These are phyloP conservation scores for Stramonita haemastoma DNA, from an alignment of 2,888 invertebrate genomes.

Conservation along the genomic window DNA sequence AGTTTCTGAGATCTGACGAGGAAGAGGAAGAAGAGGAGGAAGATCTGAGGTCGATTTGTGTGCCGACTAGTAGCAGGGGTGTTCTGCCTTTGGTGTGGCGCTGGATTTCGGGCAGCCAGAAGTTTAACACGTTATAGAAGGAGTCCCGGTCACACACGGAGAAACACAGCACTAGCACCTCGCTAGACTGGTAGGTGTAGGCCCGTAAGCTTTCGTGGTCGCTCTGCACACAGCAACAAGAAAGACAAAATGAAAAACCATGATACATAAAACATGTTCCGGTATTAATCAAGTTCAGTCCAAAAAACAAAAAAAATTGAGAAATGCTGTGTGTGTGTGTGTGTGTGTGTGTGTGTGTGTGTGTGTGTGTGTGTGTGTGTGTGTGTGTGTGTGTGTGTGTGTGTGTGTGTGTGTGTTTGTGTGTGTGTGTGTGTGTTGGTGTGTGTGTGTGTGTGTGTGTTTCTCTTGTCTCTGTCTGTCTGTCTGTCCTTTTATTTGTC, in stretches of 20 bases:
- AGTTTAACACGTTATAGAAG: slow-evolving; percentile 60
- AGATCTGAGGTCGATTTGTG: slow-evolving; percentile 62
- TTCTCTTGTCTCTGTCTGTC: too few relatives aligned
- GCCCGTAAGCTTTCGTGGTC: slow-evolving; percentile 60
- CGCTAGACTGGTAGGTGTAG: slow-evolving; percentile 66
- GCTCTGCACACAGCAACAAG: slow-evolving; percentile 50
- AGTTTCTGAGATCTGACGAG: slow-evolving; percentile 56
- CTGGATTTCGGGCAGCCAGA: slow-evolving; percentile 67
- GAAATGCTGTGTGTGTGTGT: too few relatives aligned
- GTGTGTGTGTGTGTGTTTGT: too few relatives aligned
- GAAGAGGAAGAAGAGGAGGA: slow-evolving; percentile 58
- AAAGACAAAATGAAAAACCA: neutral
- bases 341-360: too few relatives aligned
- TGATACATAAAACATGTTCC: too few relatives aligned
- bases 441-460: too few relatives aligned
- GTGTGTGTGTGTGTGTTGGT: too few relatives aligned
- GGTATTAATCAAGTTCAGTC: too few relatives aligned
- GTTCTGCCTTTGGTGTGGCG: slow-evolving; percentile 59
- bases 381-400: too few relatives aligned
- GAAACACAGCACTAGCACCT: slow-evolving; percentile 66
- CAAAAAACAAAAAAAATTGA: too few relatives aligned
- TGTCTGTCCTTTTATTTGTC: too few relatives aligned
- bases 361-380: neutral
- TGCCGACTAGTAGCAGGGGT: slow-evolving; percentile 65
- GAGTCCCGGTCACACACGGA: slow-evolving; percentile 65